A percentile compares a stretch with the other conserved stretches of the same genome.
Evolutionary conservation across 1,140 invertebrate species (phyloP).

Genomic region (Drosophila trapezifrons): DNA sequence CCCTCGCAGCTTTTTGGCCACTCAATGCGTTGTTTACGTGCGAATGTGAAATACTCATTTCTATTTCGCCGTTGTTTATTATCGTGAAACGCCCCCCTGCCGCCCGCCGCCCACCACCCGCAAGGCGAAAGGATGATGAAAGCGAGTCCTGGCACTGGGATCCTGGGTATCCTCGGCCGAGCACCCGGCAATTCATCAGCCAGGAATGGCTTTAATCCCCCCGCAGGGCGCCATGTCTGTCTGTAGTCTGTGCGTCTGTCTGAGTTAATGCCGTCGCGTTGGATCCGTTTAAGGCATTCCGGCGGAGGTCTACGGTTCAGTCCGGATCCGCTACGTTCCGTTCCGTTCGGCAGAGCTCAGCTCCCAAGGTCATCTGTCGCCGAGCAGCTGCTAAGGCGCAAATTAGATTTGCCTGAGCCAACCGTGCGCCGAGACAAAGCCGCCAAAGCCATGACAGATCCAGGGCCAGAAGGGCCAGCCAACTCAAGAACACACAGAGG

Average conservation of each 20-base stretch:
- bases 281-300: slow-evolving; percentile 62
- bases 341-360: background rate
- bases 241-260: slow-evolving; percentile 15
- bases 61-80: slow-evolving; percentile 50
- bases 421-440: slow-evolving; percentile 50
- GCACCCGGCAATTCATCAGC: slow-evolving; percentile 46
- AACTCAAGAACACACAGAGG: background rate
- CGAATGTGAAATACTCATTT: slow-evolving; percentile 73
- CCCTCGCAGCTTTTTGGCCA: slow-evolving; percentile 23
- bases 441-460: slow-evolving; percentile 28
- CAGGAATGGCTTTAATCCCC: slow-evolving; percentile 47
- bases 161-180: slow-evolving; percentile 1
- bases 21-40: slow-evolving; percentile 73
- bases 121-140: slow-evolving; percentile 57
- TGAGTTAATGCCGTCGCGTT: slow-evolving; percentile 49
- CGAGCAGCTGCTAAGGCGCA: slow-evolving; percentile 66
- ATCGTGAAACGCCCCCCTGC: slow-evolving; percentile 29
- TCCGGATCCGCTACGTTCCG: background rate
- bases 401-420: slow-evolving; percentile 69
- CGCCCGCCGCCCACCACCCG: no score
- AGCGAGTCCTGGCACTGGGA: slow-evolving; percentile 9
- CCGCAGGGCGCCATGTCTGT: slow-evolving; percentile 19
- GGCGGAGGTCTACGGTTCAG: slow-evolving; percentile 9
- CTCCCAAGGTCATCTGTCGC: slow-evolving; percentile 56
- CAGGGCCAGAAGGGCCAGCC: slow-evolving; percentile 1